Evolutionary conservation across 2,797 vertebrate genomes (phyloP).

Genomic region (Coreius guichenoti): DNA sequence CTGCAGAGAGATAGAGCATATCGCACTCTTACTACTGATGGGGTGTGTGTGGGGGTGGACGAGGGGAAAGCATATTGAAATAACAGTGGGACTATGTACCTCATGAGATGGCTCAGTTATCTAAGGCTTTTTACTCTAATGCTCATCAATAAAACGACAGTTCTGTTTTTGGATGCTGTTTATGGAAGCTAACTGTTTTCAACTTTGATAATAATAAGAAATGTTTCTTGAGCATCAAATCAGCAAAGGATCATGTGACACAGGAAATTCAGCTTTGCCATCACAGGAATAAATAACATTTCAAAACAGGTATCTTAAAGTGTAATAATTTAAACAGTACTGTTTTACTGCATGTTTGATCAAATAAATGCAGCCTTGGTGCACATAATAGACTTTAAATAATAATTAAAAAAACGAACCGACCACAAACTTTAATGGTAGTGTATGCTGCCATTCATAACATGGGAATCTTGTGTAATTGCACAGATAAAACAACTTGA

Average conservation of each 20-base stretch:
- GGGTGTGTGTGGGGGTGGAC: conserved; percentile 14
- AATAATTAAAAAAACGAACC: background rate
- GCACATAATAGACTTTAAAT: background rate
- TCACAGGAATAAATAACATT: background rate
- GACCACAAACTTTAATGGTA: background rate
- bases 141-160: background rate
- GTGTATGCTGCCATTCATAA: background rate
- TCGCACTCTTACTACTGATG: conserved; percentile 69
- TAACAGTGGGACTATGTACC: conserved; percentile 7
- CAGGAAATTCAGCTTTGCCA: background rate
- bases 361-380: background rate
- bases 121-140: background rate
- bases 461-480: background rate
- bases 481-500: background rate
- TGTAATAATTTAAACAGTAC: background rate
- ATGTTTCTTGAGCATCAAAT: background rate
- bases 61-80: background rate
- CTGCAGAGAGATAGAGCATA: conserved; percentile 90
- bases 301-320: background rate
- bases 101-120: background rate
- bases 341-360: background rate
- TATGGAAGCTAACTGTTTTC: background rate
- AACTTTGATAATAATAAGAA: background rate
- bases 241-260: background rate
- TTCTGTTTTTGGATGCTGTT: background rate